These are phyloP conservation scores for Erynnis tages DNA, from an alignment of 2,888 invertebrate species.

Conservation along the genomic window DNA sequence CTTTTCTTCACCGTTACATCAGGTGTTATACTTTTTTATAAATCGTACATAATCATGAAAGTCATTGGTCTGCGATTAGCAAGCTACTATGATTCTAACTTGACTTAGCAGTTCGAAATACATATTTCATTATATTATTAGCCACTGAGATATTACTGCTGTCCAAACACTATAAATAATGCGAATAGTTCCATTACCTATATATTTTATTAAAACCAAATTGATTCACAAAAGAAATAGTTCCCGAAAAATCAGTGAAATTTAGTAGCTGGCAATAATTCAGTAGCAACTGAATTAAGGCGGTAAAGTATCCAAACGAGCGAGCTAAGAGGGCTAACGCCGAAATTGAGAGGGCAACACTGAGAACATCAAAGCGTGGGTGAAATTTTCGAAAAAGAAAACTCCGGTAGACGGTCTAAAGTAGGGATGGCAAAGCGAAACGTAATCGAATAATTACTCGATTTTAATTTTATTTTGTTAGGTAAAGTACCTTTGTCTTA, in stretches of 20 bases:
- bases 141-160: too few relatives aligned
- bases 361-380: slow-evolving; percentile 55
- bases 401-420: slow-evolving; percentile 36
- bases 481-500: neutral
- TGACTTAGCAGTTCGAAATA: too few relatives aligned
- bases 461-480: neutral
- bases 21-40: too few relatives aligned
- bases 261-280: slow-evolving; percentile 15
- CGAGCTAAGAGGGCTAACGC: slow-evolving; percentile 39
- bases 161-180: too few relatives aligned
- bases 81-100: too few relatives aligned
- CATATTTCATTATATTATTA: too few relatives aligned
- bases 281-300: slow-evolving; percentile 13
- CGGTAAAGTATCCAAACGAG: slow-evolving; percentile 22
- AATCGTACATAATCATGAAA: too few relatives aligned
- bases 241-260: slow-evolving; percentile 2
- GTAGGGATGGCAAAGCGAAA: slow-evolving; percentile 12
- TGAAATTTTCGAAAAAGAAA: slow-evolving; percentile 49
- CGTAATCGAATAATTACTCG: slow-evolving; percentile 5
- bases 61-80: too few relatives aligned
- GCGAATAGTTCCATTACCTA: too few relatives aligned
- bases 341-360: slow-evolving; percentile 56
- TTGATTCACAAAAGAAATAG: neutral
- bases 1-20: too few relatives aligned
- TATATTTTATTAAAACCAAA: too few relatives aligned